Conservation (phyloP, 2,888 invertebrate species). For the Drosophila multiciliata region DNA sequence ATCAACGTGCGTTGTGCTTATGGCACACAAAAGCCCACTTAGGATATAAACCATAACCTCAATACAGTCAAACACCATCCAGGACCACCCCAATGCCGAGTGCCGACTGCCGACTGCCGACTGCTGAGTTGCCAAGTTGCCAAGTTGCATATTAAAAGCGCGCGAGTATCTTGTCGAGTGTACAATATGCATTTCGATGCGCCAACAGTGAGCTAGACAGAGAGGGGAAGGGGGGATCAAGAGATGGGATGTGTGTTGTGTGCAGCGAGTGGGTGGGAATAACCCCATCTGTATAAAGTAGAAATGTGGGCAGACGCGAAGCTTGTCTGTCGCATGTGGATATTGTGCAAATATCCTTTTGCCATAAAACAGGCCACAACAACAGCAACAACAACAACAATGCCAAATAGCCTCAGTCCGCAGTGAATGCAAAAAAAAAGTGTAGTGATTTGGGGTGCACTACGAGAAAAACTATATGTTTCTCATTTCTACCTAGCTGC, state of each 20-base stretch:
- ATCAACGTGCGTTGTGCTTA: slow-evolving; percentile 1
- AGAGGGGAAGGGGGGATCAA: not conserved
- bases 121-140: slow-evolving; percentile 46
- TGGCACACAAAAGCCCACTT: slow-evolving; percentile 3
- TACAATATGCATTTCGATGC: slow-evolving; percentile 78
- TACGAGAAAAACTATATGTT: not conserved
- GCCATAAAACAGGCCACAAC: slow-evolving; percentile 59
- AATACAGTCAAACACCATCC: not conserved
- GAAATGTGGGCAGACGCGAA: slow-evolving; percentile 46
- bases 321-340: slow-evolving; percentile 64
- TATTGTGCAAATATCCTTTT: slow-evolving; percentile 68
- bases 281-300: slow-evolving; percentile 50
- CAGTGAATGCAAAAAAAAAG: slow-evolving; percentile 7
- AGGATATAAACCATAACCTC: slow-evolving; percentile 2
- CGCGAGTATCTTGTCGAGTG: slow-evolving; percentile 69
- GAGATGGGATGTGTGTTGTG: too few species aligned
- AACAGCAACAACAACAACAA: slow-evolving; percentile 14
- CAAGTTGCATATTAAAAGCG: slow-evolving; percentile 65
- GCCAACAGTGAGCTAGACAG: slow-evolving; percentile 17
- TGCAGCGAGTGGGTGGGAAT: slow-evolving; percentile 6
- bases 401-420: slow-evolving; percentile 59
- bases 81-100: not conserved
- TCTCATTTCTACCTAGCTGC: not conserved
- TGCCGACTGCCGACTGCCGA: not conserved
- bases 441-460: not conserved